Base-by-base conservation (phyloP, 2,888 invertebrate species). In the Conops quadrifasciatus region DNA sequence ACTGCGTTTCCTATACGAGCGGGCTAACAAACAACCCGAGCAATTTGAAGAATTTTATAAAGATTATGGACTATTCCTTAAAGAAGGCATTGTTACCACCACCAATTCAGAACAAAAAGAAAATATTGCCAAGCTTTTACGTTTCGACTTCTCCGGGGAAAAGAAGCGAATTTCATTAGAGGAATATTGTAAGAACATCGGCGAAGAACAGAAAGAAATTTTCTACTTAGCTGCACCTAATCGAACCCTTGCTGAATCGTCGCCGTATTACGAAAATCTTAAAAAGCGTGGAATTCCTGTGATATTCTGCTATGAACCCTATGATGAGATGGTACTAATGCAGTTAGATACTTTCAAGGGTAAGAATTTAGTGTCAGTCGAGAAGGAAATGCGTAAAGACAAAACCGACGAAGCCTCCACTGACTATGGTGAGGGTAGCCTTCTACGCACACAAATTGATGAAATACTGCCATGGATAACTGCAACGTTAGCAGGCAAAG, bases 171-270 rank as follows among this genome's bases (percentile, higher is more conserved):
- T 94, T 3, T 92, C 92, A 2, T 87, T 98, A 36, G 88, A 91
- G 0, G 95, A 98, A 67, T 99, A 98, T 82, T 90, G 89, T 71
- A 88, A 88, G 49, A 72, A 88, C 91, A 71, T 92, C 85, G 91
- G 92, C 75, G 91, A 92, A 49, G 91, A 92, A 49, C 93, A 95
- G 79, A 93, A 92, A 79, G 92, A 92, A 73, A 94, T 98, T 78
- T 98, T 93, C 86, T 98, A 97, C 83, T 88, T 98, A 77, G 94
- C 96, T 45, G 95, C 97, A 16, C 98, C 98, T 9, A 97, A 96
- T 83, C 96, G 98, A 30, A 90, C 91, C 72, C 87, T 98, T 68
- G 98, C 98, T 0, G 95, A 97, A 86, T 90, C 93, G 0, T 98
- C 98, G 0, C 98, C 98, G 0, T 98, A 98, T 84, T 95, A 92